Base-by-base conservation (phyloP, 2,888 invertebrate genomes). In the Acleris cristana region DNA sequence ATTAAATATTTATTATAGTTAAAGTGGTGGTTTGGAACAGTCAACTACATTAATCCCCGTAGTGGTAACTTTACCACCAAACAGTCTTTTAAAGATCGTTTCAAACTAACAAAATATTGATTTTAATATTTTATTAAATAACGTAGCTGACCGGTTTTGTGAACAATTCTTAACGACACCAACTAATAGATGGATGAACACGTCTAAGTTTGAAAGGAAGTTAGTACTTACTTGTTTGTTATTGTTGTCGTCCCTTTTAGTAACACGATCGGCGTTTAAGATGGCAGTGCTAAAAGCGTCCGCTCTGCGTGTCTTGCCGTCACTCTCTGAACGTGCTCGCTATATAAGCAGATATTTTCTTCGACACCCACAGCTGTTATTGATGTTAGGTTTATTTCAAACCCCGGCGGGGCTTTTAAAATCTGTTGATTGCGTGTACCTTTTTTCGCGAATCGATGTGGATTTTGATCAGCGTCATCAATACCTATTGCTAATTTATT, bases 331-430 rank as follows among this genome's bases (percentile, higher is more conserved):
- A 40, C 21, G 7, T 10, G 7, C 8, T 23, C 21, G 44, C 44
- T 56, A 44, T 44, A 56, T 23, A 56, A 56, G 4, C n/a, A 8
- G 56, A 44, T 40, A 55, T 56, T 56, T 44, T 44, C 40, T 44
- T 56, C 56, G n/a, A 21, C 21, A 21, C 19, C 34, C 6, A 19
- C 19, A 40, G 12, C 18, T 3, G 3, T 23, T 34, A 21, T 21
- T 44, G 34, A 34, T 21, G 21, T 56, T 23, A 21, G 16, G 23
- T 52, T 19, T 14, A 44, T 56, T 56, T 55, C 40, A 4, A 44
- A 44, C 7, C 55, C 56, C 40, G 14, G 34, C 44, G 44, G 23
- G 34, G 16, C 21, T 21, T 19, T 4, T 6, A 23, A 40, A 26
- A 30, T 40, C 14, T 40, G 18, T 12, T 21, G 56, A 56, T 40